Evolutionary conservation across 2,888 invertebrate species (phyloP).

Genomic region (Papilio protenor): DNA sequence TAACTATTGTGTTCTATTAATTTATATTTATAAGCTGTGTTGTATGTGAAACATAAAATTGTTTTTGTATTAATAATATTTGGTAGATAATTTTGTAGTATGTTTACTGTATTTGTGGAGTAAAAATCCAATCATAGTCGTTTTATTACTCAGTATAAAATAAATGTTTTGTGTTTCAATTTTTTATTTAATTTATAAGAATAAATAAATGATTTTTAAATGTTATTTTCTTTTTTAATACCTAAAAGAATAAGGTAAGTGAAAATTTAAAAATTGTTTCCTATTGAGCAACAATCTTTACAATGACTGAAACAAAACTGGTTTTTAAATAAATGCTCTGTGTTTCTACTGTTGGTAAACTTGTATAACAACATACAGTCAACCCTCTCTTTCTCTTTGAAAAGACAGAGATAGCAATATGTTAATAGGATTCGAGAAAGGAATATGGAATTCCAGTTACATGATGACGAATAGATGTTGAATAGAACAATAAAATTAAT

Average conservation of each 20-base stretch:
- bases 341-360: not conserved
- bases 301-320: no score
- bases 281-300: no score
- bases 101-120: no score
- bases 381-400: not conserved
- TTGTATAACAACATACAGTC: not conserved
- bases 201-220: not conserved
- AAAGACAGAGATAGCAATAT: not conserved
- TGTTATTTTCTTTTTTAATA: not conserved
- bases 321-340: no score
- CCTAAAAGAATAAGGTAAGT: not conserved
- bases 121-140: no score
- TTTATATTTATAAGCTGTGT: no score
- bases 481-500: not conserved
- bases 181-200: not conserved
- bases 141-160: not conserved
- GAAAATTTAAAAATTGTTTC: no score
- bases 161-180: not conserved
- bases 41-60: no score
- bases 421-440: not conserved
- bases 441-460: not conserved
- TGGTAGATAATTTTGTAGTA: no score
- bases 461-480: not conserved
- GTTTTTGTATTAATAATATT: no score
- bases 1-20: no score